Evolutionary conservation across 2,113 vertebrate species (phyloP), one percentile per base, ranked within the genome.

Genomic region (Mus spicilegus): DNA sequence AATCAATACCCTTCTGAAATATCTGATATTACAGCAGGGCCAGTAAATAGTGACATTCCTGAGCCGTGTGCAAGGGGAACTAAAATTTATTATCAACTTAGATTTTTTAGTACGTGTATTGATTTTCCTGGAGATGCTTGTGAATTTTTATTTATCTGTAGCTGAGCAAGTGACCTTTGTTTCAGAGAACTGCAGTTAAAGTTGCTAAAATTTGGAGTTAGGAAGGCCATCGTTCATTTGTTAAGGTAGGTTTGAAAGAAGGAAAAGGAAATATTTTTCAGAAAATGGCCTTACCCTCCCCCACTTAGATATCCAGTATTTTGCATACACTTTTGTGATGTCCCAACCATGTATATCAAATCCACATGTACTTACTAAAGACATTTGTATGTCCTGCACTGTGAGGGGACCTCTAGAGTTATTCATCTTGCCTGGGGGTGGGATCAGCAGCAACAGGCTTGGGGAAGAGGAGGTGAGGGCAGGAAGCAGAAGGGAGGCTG

Each of bases 1-100:
- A 99, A 99, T 99, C 99, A 98, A 99, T 99, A 98, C 95, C 94
- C 96, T 97, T 98, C 98, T 98, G 98, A 99, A 99, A 98, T 98
- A 98, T 98, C 97, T 98, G 98, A 98, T 98, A 98, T 98, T 98
- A 98, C 97, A 97, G 98, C 96, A 77, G 94, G 98, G 98, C 98
- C 98, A 98, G 98, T 99, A 99, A 98, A 98, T 98, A 99, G 98
- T 99, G 98, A 98, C 98, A 97, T 98, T 98, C 98, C 96, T 98
- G 98, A 99, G 97, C 95, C 98, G 92, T 98, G 98, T 98, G 98
- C 97, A 98, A 94, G 87, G 97, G 98, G 98, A 98, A 98, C 98
- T 98, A 97, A 98, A 99, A 99, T 98, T 98, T 98, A 98, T 98
- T 98, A 98, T 98, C 98, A 98, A 97, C 98, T 98, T 98, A 98